phyloP scores from a whole-genome alignment of 2,113 vertebrate species.

The Raja brachyura region DNA sequence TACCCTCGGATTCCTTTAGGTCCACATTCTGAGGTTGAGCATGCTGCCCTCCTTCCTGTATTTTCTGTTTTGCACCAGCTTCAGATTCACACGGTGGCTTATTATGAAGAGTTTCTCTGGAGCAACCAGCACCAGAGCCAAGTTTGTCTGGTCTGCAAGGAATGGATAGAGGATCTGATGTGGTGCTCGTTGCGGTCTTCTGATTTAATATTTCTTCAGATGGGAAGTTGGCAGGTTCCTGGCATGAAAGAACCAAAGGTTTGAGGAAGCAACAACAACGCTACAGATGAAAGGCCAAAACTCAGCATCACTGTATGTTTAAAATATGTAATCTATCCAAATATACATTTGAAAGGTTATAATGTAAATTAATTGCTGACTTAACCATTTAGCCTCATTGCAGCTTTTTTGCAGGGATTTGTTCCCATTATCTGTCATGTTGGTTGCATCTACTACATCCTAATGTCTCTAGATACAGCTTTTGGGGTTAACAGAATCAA shows the following conservation, averaged over 20 bases:
- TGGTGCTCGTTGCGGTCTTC: slow-evolving; percentile 48
- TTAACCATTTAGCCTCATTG: not conserved
- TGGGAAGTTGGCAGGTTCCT: slow-evolving; percentile 66
- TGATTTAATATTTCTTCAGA: slow-evolving; percentile 49
- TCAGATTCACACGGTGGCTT: slow-evolving; percentile 47
- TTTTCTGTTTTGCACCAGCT: slow-evolving; percentile 48
- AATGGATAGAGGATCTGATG: slow-evolving; percentile 47
- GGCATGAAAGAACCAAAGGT: slow-evolving; percentile 41
- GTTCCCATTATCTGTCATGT: not conserved
- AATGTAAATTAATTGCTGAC: not conserved
- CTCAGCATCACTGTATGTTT: not conserved
- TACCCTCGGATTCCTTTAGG: slow-evolving; percentile 4
- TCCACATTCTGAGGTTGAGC: not conserved
- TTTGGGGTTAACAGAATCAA: too few species aligned
- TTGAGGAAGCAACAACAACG: slow-evolving; percentile 40
- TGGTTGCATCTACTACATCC: not conserved
- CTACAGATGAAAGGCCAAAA: slow-evolving; percentile 39
- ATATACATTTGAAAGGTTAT: not conserved
- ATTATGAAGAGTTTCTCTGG: slow-evolving; percentile 41
- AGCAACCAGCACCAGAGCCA: slow-evolving; percentile 47
- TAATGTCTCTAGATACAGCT: too few species aligned
- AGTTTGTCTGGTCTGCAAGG: slow-evolving; percentile 33
- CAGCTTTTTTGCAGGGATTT: too few species aligned
- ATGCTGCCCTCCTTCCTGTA: slow-evolving; percentile 45
- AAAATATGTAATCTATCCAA: not conserved